Evolutionary conservation across 1,140 invertebrate genomes (phyloP), one percentile per base, ranked within the genome.

Genomic region (Agrypnia vestita): DNA sequence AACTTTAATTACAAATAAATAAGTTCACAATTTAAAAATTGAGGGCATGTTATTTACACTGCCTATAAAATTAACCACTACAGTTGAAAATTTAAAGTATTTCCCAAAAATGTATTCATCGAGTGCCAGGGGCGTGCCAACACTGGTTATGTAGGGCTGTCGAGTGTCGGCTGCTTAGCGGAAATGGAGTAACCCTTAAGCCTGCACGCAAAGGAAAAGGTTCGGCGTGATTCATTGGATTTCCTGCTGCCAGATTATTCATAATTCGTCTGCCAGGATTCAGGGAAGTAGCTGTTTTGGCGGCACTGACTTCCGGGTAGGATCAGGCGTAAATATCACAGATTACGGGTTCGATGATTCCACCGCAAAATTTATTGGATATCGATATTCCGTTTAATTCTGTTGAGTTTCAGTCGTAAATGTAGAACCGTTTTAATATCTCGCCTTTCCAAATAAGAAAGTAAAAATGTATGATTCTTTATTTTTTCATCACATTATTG

Each of bases 191-290:
- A 12, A 35, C 71, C 71, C 71, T 73, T 49, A 47, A 56, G 49
- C 51, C 21, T 35, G 51, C 71, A 73, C 71, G 71, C 71, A 21
- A 55, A 25, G n/a, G 49, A 15, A 47, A 51, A 73, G 71, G 67
- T n/a, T n/a, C 13, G 49, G 53, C 47, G 71, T 73, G 71, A 73
- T 56, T 73, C 71, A 73, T 73, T 73, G 35, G 21, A 56, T 49
- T 55, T 73, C 71, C 71, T 12, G 71, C 53, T 25, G 35, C 61
- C 35, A 43, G 61, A 64, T 64, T 25, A 64, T 64, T 64, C 61
- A 64, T 64, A 64, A 64, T 64, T 64, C 61, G 61, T 64, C 61
- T 64, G 21, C 61, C 61, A 64, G 61, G 55, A 19, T 64, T 64
- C 61, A 25, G 61, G 35, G 25, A 25, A 64, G 35, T 51, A 15